phyloP scores from a whole-genome alignment of 2,888 invertebrate genomes.

The Coremacera marginata region DNA sequence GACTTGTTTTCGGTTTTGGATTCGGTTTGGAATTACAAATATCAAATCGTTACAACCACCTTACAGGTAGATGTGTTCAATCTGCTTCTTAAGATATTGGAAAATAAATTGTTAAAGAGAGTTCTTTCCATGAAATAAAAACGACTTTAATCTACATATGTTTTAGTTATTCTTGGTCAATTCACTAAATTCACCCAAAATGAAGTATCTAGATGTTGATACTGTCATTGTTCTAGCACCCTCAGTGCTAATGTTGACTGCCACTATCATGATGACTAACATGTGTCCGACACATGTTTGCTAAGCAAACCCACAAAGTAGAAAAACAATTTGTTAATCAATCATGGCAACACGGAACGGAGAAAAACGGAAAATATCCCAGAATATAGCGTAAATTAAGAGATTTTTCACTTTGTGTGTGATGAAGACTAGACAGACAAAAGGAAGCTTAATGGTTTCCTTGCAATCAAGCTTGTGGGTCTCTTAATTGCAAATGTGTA shows the following conservation, averaged over 20 bases:
- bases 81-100: background rate
- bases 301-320: background rate
- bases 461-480: background rate
- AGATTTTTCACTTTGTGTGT: slow-evolving; percentile 6
- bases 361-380: background rate
- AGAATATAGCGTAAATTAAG: slow-evolving; percentile 18
- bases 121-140: background rate
- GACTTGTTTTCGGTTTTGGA: no score
- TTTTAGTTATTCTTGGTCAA: background rate
- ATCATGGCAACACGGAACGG: background rate
- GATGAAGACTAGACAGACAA: background rate
- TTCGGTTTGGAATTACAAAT: no score
- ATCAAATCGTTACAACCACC: no score
- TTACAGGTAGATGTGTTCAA: no score
- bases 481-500: background rate
- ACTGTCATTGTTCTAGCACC: background rate
- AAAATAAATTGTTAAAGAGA: background rate
- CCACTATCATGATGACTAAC: background rate
- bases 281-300: background rate
- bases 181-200: background rate
- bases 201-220: background rate
- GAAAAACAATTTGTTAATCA: slow-evolving; percentile 16
- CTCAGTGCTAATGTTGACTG: background rate
- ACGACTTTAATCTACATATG: background rate
- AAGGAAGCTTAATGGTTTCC: slow-evolving; percentile 10